Percentiles rank a stretch among this genome's conserved stretches.
Conservation (phyloP, 2,113 vertebrate genomes). For the Bubo blakistoni region DNA sequence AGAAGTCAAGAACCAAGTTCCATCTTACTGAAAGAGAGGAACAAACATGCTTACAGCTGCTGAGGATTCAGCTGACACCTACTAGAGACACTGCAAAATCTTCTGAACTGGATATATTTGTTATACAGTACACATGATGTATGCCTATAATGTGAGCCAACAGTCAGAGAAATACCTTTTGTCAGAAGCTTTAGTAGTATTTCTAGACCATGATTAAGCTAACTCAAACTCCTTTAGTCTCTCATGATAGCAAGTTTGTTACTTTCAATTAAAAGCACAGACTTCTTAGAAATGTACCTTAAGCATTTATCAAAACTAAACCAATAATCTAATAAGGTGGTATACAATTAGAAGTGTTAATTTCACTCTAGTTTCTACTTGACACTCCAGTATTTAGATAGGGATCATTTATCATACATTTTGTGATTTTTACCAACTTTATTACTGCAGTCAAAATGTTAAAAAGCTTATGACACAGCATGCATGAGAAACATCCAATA, state of each 20-base stretch:
- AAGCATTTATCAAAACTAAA: neutral
- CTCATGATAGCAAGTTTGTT: neutral
- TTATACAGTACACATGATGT: fast-evolving
- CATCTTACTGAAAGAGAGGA: neutral
- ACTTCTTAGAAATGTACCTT: neutral
- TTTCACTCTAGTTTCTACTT: neutral
- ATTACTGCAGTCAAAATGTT: neutral
- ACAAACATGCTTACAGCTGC: neutral
- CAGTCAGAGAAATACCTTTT: neutral
- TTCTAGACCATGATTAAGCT: neutral
- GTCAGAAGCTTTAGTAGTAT: neutral
- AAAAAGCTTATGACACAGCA: neutral
- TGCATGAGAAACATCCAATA: neutral
- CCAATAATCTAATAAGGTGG: neutral
- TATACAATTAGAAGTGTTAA: neutral
- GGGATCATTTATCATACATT: neutral
- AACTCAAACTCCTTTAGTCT: neutral
- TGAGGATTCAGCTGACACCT: neutral
- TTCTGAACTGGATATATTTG: neutral
- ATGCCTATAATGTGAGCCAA: neutral
- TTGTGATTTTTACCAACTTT: neutral
- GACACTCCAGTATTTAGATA: fast-evolving
- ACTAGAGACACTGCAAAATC: neutral
- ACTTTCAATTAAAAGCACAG: neutral
- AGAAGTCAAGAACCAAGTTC: neutral